These are phyloP conservation scores for Menidia menidia DNA, from an alignment of 2,797 vertebrate species.

Conservation along the genomic window DNA sequence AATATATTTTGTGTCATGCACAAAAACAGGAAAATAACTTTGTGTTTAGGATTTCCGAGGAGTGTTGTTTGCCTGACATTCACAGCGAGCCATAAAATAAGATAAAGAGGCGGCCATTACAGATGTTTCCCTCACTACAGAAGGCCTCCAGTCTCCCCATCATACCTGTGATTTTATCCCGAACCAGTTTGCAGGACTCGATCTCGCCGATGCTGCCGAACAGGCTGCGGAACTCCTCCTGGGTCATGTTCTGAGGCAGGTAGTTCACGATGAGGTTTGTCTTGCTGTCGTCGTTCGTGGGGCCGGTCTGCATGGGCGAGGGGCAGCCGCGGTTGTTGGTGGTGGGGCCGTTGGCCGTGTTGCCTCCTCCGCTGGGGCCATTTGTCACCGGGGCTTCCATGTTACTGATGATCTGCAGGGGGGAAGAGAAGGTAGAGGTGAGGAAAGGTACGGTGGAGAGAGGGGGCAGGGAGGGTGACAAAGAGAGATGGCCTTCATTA, in stretches of 20 bases:
- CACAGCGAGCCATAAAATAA: no score
- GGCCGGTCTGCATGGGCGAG: slow-evolving; percentile 98
- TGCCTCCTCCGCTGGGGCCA: slow-evolving; percentile 90
- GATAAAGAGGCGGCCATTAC: no score
- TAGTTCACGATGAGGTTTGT: slow-evolving; percentile 99
- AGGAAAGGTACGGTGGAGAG: slow-evolving; percentile 7
- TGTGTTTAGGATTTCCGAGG: no score
- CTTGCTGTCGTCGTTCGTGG: slow-evolving; percentile 98
- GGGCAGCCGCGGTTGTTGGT: slow-evolving; percentile 98
- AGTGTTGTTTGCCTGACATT: no score
- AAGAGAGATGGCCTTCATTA: slow-evolving; percentile 21
- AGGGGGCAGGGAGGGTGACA: slow-evolving; percentile 13
- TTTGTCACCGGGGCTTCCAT: slow-evolving; percentile 99
- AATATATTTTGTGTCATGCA: no score
- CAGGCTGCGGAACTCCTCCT: slow-evolving; percentile 99
- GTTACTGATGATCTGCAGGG: slow-evolving; percentile 97
- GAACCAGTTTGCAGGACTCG: slow-evolving; percentile 99
- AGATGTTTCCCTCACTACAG: no score
- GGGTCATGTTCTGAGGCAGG: slow-evolving; percentile 99
- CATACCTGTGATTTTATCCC: slow-evolving; percentile 99
- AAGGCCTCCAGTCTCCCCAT: background rate
- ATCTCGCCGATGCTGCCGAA: slow-evolving; percentile 99
- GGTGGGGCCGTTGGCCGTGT: slow-evolving; percentile 96
- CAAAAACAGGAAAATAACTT: no score
- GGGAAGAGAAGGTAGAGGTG: background rate